Conservation (phyloP, 2,113 vertebrate species). For the Numenius arquata region DNA sequence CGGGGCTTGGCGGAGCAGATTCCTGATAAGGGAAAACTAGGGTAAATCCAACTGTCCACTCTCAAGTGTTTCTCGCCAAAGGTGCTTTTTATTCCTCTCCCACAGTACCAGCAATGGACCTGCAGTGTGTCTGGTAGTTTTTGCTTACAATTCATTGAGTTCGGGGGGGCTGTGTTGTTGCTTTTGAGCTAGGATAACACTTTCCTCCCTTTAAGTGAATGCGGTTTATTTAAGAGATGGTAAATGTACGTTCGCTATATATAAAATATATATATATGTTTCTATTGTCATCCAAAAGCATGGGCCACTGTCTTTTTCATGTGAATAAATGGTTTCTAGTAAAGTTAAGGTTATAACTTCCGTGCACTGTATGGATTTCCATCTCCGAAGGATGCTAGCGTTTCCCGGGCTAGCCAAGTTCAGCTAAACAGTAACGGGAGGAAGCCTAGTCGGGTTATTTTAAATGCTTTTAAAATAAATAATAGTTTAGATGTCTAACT, state of each 20-base stretch:
- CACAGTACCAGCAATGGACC: slow-evolving; percentile 56
- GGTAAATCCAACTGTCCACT: slow-evolving; percentile 75
- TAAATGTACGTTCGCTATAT: slow-evolving; percentile 70
- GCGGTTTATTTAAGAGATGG: slow-evolving; percentile 75
- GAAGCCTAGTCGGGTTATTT: neutral
- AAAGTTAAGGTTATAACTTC: slow-evolving; percentile 75
- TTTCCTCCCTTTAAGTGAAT: slow-evolving; percentile 61
- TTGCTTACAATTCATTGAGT: slow-evolving; percentile 65
- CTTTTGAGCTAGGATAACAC: slow-evolving; percentile 58
- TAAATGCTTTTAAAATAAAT: neutral
- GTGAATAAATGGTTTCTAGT: slow-evolving; percentile 80
- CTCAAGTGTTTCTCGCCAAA: slow-evolving; percentile 71
- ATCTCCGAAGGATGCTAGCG: slow-evolving; percentile 35
- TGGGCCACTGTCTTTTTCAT: slow-evolving; percentile 74
- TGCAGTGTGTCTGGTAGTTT: slow-evolving; percentile 69
- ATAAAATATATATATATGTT: slow-evolving; percentile 57
- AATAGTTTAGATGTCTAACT: neutral
- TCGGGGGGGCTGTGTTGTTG: slow-evolving; percentile 41
- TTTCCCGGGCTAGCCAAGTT: neutral
- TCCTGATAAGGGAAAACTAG: slow-evolving; percentile 74
- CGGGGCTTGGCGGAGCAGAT: slow-evolving; percentile 75
- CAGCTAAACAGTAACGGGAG: neutral
- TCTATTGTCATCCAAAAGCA: slow-evolving; percentile 68
- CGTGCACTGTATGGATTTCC: slow-evolving; percentile 70
- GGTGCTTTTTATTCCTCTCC: slow-evolving; percentile 51